phyloP scores from a whole-genome alignment of 2,797 vertebrate species.

The Microchirus variegatus region DNA sequence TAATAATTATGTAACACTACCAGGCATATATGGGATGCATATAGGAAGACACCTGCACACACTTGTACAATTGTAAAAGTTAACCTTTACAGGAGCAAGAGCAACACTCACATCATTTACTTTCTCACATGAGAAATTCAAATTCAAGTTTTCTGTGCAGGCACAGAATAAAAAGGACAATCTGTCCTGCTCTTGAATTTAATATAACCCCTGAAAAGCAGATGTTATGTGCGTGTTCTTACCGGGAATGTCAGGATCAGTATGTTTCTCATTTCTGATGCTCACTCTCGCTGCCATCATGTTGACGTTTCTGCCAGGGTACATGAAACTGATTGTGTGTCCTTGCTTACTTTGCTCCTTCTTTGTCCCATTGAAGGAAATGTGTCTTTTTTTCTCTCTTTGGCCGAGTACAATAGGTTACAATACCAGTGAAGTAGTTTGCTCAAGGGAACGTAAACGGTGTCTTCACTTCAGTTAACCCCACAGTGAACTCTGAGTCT shows the following conservation, averaged over 20 bases:
- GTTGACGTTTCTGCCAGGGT: background rate
- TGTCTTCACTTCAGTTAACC: conserved; percentile 7
- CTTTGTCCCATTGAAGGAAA: conserved; percentile 16
- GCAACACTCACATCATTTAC: background rate
- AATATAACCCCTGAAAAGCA: conserved; percentile 1
- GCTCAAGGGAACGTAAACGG: conserved; percentile 43
- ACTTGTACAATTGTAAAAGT: too few species aligned
- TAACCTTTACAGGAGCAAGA: too few species aligned
- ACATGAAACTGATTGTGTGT: background rate
- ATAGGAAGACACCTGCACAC: too few species aligned
- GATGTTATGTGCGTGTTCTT: background rate
- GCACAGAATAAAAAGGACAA: conserved; percentile 7
- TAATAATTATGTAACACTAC: too few species aligned
- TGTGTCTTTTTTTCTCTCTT: background rate
- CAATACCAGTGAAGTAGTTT: conserved; percentile 1
- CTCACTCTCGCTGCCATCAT: background rate
- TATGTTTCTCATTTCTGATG: background rate
- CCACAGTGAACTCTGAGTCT: conserved; percentile 3
- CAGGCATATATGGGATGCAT: too few species aligned
- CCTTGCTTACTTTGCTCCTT: background rate
- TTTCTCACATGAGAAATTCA: conserved; percentile 13
- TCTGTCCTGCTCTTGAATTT: conserved; percentile 13
- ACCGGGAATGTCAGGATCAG: conserved; percentile 1
- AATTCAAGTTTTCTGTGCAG: conserved; percentile 1
- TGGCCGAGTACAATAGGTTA: conserved; percentile 3